Base-by-base conservation (phyloP, 2,113 vertebrate genomes). In the Eclectus roratus region DNA sequence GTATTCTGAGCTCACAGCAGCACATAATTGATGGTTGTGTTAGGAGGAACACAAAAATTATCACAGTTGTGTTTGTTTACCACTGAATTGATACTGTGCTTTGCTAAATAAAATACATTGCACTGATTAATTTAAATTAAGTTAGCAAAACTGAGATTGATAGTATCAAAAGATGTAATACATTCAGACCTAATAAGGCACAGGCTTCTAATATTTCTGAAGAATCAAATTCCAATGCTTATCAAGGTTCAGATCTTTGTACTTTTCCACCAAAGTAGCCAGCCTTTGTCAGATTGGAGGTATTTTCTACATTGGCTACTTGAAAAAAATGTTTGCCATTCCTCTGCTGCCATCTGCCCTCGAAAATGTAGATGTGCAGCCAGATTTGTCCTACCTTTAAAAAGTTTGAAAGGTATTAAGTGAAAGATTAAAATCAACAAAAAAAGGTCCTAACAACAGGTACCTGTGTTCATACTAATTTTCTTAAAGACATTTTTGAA, bases 321-420 rank as follows among this genome's bases (percentile, higher is more conserved):
- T 4, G 4, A 52, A 31, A 70, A 89, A 70, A 19, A 29, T 41
- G 47, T 97, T 97, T 86, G 88, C 94, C 89, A 68, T 94, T 97
- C 94, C 95, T 98, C 94, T 98, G 96, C 98, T 98, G 97, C 98
- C 98, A 98, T 95, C 98, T 98, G 97, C 85, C 84, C 64, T 35
- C 89, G 15, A n/a, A 93, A 89, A 65, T 11, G 35, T 47, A 90
- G 39, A 44, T 46, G 43, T 97, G 78, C 97, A 94, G 70, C 76
- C 44, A 72, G 28, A 28, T 44, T 50, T 80, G 41, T 41, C 27
- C 88, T 49, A 4, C 5, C 29, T 68, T 46, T 66, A 60, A 33
- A 16, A 71, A 47, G 39, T 18, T 25, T 31, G 66, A 41, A 77
- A 80, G 41, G 18, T 41, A 3, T 35, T 18, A 41, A 91, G 20